Conservation (phyloP, 2,888 invertebrate species). For the Belgica antarctica region DNA sequence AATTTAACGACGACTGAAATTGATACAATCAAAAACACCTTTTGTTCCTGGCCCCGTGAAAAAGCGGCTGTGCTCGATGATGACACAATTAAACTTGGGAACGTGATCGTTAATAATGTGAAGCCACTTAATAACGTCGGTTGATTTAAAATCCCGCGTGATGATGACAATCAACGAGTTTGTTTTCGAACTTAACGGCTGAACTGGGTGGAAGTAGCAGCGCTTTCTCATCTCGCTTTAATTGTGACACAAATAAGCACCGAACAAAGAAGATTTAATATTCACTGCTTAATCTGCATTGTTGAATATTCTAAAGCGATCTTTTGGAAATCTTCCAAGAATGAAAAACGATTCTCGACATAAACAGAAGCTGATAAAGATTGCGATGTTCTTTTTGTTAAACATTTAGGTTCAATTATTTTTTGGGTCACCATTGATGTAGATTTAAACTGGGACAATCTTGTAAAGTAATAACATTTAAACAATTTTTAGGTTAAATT, state of each 20-base stretch:
- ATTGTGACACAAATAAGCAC: conserved; percentile 39
- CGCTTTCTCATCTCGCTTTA: conserved; percentile 36
- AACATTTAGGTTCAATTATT: too few species aligned
- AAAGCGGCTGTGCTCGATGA: conserved; percentile 27
- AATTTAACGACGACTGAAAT: conserved; percentile 30
- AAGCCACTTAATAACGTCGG: conserved; percentile 20
- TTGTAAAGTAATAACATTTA: too few species aligned
- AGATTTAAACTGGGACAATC: too few species aligned
- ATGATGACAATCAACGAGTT: conserved; percentile 6
- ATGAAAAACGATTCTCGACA: neutral
- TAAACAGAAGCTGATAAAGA: conserved; percentile 7
- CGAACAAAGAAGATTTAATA: neutral
- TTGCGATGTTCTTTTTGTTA: too few species aligned
- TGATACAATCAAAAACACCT: conserved; percentile 26
- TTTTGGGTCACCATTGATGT: too few species aligned
- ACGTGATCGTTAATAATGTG: conserved; percentile 42
- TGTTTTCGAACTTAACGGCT: neutral
- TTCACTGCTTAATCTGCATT: neutral
- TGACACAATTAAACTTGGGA: conserved; percentile 36
- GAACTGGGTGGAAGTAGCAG: neutral
- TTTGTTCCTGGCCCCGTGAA: neutral
- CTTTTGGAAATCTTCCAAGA: neutral
- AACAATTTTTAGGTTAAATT: too few species aligned
- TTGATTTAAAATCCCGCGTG: conserved; percentile 23
- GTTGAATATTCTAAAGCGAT: neutral